Base-by-base conservation (phyloP, 1,140 invertebrate genomes). In the Anastatus disparis region DNA sequence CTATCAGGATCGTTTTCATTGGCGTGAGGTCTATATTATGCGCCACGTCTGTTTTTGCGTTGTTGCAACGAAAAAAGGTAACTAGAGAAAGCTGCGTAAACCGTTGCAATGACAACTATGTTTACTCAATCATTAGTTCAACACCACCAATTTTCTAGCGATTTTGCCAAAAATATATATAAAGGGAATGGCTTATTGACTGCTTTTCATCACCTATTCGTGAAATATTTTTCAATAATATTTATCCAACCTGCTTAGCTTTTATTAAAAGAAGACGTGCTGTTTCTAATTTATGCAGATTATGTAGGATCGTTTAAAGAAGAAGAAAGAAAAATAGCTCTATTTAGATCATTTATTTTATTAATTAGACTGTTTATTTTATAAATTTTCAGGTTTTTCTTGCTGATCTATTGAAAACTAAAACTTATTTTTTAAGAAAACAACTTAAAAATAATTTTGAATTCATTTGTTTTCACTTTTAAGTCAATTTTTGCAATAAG, bases 161-260 rank as follows among this genome's bases (percentile, higher is more conserved):
- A 38, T 10, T 24, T 40, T 7, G 7, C 1, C 15, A 2, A 4
- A 15, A 2, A 9, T 31, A 10, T 9, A 24, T 40, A 9, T 35
- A 22, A 9, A 35, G n/a, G n/a, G n/a, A n/a, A n/a, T 8, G n/a
- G 15, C 8, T 31, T 53, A 22, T n/a, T 2, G 17, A 4, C 48
- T 27, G 58, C 44, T 6, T 26, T 31, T 38, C 12, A 17, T 7
- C 31, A 2, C 13, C 40, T 26, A 29, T 61, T 61, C 4, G 46
- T 6, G 10, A 61, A 69, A 52, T 53, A 52, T 61, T 61, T 61
- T 61, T 2, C 13, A 20, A 52, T 27, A 61, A 68, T 68, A 52
- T 68, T 40, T 40, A 40, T 40, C 20, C 6, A 27, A n/a, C 46
- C 26, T 31, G 4, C 61, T 40, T 13, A 6, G 6, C 35, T n/a